Evolutionary conservation across 2,888 invertebrate species (phyloP).

Genomic region (Drosophila lacicola): DNA sequence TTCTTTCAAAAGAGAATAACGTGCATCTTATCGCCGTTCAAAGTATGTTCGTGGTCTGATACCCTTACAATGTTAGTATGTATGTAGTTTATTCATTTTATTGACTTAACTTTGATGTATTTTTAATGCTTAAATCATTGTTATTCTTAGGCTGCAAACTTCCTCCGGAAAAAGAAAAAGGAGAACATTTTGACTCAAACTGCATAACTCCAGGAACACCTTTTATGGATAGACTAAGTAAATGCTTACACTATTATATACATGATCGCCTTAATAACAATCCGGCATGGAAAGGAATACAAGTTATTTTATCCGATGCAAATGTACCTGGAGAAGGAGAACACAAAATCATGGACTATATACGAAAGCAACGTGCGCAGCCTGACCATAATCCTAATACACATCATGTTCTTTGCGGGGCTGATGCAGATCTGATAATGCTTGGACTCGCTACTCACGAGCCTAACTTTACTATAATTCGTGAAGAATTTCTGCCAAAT

Average conservation of each 20-base stretch:
- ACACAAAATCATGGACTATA: conserved; percentile 99
- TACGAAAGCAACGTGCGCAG: conserved; percentile 96
- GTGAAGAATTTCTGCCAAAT: conserved; percentile 99
- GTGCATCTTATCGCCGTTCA: too few relatives aligned
- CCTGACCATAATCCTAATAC: conserved; percentile 99
- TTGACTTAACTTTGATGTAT: not conserved
- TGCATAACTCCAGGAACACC: conserved; percentile 99
- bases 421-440: conserved; percentile 99
- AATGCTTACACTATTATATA: conserved; percentile 88
- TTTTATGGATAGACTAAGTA: conserved; percentile 96
- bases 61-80: not conserved
- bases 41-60: too few relatives aligned
- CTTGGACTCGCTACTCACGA: conserved; percentile 99
- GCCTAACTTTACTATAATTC: conserved; percentile 98
- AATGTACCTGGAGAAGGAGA: conserved; percentile 99
- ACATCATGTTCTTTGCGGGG: conserved; percentile 98
- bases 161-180: conserved; percentile 95
- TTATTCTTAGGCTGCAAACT: conserved; percentile 87
- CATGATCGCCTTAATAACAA: conserved; percentile 91
- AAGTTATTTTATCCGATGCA: conserved; percentile 98
- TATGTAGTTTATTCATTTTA: not conserved
- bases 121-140: not conserved
- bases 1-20: too few relatives aligned
- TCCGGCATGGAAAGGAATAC: conserved; percentile 97
- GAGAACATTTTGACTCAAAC: conserved; percentile 98